phyloP scores from a whole-genome alignment of 2,113 vertebrate species.

The Bos javanicus region DNA sequence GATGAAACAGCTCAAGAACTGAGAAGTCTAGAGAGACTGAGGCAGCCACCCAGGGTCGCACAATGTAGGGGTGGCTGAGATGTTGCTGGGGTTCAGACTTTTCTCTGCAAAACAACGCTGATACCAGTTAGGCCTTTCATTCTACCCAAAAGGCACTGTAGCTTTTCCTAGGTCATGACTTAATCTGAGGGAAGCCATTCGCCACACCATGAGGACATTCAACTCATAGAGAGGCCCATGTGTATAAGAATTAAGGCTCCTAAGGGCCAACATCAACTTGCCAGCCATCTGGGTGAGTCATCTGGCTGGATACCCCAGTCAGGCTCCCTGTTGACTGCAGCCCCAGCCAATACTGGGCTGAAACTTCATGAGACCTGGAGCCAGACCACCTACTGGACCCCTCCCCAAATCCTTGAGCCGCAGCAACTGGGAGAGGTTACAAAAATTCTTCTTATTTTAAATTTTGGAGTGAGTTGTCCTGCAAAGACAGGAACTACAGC shows the following conservation, averaged over 20 bases:
- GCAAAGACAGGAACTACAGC: not conserved
- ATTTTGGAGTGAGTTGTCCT: not conserved
- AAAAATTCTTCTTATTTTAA: not conserved
- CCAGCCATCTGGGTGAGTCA: not conserved
- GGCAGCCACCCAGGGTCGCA: not conserved
- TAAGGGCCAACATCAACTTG: not conserved
- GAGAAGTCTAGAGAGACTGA: not conserved
- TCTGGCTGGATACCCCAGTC: not conserved
- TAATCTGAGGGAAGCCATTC: not conserved
- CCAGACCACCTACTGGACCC: not conserved
- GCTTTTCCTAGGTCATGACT: not conserved
- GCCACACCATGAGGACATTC: not conserved
- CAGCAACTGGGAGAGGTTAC: not conserved
- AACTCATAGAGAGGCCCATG: not conserved
- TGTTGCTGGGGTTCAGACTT: not conserved
- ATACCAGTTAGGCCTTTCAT: not conserved
- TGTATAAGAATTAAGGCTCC: not conserved
- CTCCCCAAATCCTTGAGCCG: not conserved
- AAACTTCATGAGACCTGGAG: not conserved
- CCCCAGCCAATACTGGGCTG: not conserved
- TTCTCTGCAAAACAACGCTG: not conserved
- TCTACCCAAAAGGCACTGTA: not conserved
- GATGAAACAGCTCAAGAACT: not conserved
- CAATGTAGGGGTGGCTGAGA: rapidly evolving
- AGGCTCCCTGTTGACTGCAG: not conserved